These are phyloP conservation scores for Pomatostomus ruficeps DNA, from an alignment of 2,113 vertebrate genomes.

Conservation along the genomic window DNA sequence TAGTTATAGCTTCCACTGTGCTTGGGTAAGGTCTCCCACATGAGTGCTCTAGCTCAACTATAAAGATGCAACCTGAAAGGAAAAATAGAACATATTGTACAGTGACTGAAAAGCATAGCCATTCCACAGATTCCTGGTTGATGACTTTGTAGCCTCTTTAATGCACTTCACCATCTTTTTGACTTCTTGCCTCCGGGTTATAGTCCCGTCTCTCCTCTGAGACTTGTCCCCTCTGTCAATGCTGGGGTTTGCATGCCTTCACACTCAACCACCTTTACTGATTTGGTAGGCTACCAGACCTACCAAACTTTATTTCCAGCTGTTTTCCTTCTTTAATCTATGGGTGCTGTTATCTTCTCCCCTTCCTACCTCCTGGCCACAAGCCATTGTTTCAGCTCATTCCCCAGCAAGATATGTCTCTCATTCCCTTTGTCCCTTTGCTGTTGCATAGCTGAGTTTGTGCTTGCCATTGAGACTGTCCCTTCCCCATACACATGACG, in stretches of 20 bases:
- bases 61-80: background rate
- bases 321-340: background rate
- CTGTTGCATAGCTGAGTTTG: background rate
- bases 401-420: background rate
- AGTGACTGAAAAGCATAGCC: background rate
- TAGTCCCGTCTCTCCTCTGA: background rate
- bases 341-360: background rate
- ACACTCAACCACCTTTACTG: background rate
- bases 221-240: rapidly evolving
- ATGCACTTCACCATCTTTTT: background rate
- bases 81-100: background rate
- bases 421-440: background rate
- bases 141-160: background rate
- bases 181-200: background rate
- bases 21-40: background rate
- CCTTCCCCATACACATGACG: rapidly evolving
- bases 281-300: background rate
- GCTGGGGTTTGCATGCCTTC: background rate
- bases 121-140: background rate
- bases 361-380: background rate
- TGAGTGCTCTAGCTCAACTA: background rate
- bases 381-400: background rate
- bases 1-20: background rate
- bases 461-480: background rate
- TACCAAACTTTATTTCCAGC: background rate